These are phyloP conservation scores for Rotaria sp. DNA, from an alignment of 2,888 invertebrate species.

Conservation along the genomic window DNA sequence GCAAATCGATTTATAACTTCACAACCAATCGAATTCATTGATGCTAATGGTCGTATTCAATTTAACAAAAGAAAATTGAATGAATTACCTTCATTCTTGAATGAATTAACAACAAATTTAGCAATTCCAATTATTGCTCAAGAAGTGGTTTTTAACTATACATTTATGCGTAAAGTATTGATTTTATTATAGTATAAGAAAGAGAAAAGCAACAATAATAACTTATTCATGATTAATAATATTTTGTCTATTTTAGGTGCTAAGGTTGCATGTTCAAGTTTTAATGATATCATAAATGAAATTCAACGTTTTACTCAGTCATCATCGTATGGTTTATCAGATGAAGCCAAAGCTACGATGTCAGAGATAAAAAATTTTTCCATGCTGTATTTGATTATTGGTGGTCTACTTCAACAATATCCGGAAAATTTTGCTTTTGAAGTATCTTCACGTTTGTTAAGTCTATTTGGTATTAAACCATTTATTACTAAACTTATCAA, in stretches of 20 bases:
- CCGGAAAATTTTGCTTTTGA: background rate
- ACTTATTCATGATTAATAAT: background rate
- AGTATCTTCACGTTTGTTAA: background rate
- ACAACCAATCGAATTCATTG: conserved; percentile 32
- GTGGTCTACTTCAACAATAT: conserved; percentile 22
- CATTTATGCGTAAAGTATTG: background rate
- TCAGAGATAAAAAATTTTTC: background rate
- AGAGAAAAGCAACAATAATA: too few species aligned
- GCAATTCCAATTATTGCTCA: background rate
- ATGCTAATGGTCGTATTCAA: background rate
- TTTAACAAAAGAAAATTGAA: conserved; percentile 34
- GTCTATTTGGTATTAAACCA: background rate
- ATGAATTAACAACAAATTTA: conserved; percentile 4
- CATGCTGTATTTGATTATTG: background rate
- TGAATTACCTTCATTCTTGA: conserved; percentile 30
- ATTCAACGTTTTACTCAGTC: background rate
- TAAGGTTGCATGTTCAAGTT: background rate
- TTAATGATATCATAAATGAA: background rate
- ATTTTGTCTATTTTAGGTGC: background rate
- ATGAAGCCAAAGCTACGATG: background rate
- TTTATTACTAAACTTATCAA: conserved; percentile 25
- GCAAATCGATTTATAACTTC: conserved; percentile 24
- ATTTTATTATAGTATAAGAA: background rate
- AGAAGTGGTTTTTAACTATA: conserved; percentile 27
- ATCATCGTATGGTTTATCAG: background rate